Conservation (phyloP, 2,797 vertebrate species). For the Nyctibius grandis region DNA sequence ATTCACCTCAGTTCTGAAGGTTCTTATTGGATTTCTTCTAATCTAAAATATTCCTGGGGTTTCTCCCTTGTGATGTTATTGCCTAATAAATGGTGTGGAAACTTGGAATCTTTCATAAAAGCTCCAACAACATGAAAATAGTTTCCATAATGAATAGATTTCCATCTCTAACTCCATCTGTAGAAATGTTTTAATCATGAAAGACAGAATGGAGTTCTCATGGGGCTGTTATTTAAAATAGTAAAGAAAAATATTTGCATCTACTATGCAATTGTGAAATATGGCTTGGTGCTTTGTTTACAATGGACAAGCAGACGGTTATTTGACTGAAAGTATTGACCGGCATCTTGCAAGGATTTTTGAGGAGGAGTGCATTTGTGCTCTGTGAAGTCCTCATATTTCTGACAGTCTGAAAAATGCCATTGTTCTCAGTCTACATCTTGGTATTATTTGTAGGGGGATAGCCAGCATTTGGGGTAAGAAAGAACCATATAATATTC, state of each 20-base stretch:
- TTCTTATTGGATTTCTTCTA: conserved; percentile 36
- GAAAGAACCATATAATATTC: background rate
- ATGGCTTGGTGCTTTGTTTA: background rate
- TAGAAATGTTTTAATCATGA: conserved; percentile 54
- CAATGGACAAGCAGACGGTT: background rate
- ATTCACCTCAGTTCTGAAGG: background rate
- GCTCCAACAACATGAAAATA: conserved; percentile 39
- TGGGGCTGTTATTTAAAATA: conserved; percentile 37
- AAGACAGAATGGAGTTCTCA: conserved; percentile 1
- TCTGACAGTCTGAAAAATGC: background rate
- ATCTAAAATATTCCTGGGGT: conserved; percentile 52
- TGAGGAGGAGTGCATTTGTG: background rate
- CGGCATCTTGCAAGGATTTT: background rate
- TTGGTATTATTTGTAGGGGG: background rate
- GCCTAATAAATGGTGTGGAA: conserved; percentile 63
- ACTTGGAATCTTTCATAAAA: conserved; percentile 55
- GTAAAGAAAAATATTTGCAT: conserved; percentile 24
- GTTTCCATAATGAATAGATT: conserved; percentile 55
- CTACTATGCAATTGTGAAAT: background rate
- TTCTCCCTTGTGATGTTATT: conserved; percentile 50
- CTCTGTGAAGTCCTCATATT: background rate
- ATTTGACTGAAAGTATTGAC: background rate
- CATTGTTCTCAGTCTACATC: background rate
- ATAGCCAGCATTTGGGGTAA: background rate
- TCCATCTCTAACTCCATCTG: conserved; percentile 18